These are phyloP conservation scores for Tinamus major DNA, from an alignment of 2,797 vertebrate species.

Conservation along the genomic window DNA sequence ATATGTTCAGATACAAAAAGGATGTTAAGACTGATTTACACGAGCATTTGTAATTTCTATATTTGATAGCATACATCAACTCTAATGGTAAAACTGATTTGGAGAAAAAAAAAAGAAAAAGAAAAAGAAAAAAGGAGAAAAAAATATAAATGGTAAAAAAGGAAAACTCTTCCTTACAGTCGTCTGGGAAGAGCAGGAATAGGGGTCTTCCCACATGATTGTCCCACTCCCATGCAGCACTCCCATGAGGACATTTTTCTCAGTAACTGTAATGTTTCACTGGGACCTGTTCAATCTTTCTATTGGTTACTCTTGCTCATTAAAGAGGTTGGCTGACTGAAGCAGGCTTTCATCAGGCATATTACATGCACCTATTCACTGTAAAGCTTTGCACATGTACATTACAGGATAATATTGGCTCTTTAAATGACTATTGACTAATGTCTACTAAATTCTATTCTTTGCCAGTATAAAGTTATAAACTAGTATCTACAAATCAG, in stretches of 20 bases:
- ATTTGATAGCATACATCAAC: background rate
- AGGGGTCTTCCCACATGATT: background rate
- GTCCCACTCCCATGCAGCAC: background rate
- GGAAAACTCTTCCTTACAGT: background rate
- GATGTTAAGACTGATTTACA: background rate
- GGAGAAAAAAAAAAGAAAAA: background rate
- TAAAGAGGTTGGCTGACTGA: background rate
- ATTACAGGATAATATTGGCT: background rate
- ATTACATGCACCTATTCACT: background rate
- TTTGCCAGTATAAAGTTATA: background rate
- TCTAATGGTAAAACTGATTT: background rate
- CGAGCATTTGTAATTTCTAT: background rate
- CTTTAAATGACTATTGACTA: background rate
- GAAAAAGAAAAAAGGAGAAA: background rate
- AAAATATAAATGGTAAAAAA: rapidly evolving
- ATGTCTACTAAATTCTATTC: background rate
- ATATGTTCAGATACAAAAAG: background rate
- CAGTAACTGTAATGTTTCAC: background rate
- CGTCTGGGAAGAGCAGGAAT: background rate
- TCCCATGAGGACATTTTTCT: background rate
- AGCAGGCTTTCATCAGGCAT: background rate
- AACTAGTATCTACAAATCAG: background rate
- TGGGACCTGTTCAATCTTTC: background rate
- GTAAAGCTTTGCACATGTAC: background rate
- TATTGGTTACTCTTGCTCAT: background rate